Base-by-base conservation (phyloP, 2,888 invertebrate genomes). In the Caenorhabditis angaria region DNA sequence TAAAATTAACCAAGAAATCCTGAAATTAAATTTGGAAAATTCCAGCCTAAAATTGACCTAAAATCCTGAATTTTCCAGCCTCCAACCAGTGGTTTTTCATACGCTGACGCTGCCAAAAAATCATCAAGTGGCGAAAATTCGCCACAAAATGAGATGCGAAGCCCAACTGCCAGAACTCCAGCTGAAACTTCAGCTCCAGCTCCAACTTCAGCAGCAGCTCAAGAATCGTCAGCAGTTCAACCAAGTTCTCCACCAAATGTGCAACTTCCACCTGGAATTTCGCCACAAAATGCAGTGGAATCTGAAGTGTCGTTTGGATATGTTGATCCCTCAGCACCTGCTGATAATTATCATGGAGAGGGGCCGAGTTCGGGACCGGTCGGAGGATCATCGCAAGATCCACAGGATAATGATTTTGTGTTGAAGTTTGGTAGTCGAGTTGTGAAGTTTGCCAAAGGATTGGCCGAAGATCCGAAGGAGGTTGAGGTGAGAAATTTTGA, bases 61-160 rank as follows among this genome's bases (percentile, higher is more conserved):
- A 24, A 25, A 51, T 18, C 6, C 8, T 22, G 48, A 48, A 24
- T 24, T 24, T 51, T 24, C 24, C 51, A 69, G 64, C 20, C 56
- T n/a, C 50, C 66, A 47, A n/a, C 24, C 1, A 35, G 56, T 0
- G 24, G 35, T 1, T 76, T 76, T 61, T 73, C 76, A 10, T 78
- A 78, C 54, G 78, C 78, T 12, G 76, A 76, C 25, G 76, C 65
- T 22, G 76, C 78, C 12, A 76, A 76, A 41, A 73, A 73, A 35
- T 63, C 78, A 6, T 65, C 78, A 14, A 63, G 63, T 29, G 71
- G 71, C 6, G 67, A 71, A 25, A 71, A 56, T 32, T 60, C 60
- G 10, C 71, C 71, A 29, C 59, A 59, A 2, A 29, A 61, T 27
- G 70, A 70, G 28, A 58, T 63, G 59, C 41, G 41, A 3, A 41